Conservation (phyloP, 2,113 vertebrate species). For the Oenanthe melanoleuca region DNA sequence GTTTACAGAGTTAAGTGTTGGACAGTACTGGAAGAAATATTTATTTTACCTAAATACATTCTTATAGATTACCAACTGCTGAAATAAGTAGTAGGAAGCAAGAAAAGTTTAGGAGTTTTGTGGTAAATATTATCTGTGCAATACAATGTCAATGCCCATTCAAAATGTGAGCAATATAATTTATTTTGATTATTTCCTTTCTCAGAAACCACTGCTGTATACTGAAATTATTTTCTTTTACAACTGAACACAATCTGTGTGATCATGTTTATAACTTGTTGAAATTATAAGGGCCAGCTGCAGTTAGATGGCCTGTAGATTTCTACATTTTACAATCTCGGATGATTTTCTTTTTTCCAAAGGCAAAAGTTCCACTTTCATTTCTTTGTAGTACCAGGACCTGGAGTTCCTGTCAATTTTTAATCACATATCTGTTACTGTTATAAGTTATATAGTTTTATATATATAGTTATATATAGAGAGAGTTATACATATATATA, state of each 20-base stretch:
- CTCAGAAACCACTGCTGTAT: neutral
- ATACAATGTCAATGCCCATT: neutral
- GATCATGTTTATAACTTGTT: neutral
- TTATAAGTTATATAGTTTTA: too few species aligned
- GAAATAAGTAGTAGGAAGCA: neutral
- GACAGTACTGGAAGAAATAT: neutral
- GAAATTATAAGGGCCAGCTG: neutral
- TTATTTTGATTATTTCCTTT: neutral
- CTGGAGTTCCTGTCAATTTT: constrained; percentile 37
- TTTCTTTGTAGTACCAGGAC: constrained; percentile 35
- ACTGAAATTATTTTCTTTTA: neutral
- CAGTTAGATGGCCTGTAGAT: constrained; percentile 64
- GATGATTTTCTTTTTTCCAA: neutral
- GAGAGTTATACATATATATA: too few species aligned
- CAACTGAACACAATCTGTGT: neutral
- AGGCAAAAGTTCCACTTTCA: constrained; percentile 52
- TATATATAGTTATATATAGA: too few species aligned
- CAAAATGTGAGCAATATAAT: neutral
- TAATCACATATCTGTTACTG: neutral
- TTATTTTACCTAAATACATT: accelerated
- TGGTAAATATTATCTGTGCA: neutral
- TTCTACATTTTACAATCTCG: constrained; percentile 59
- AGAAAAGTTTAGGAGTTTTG: neutral
- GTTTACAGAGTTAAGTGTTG: neutral
- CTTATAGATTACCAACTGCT: neutral